Evolutionary conservation across 2,797 vertebrate genomes (phyloP).

Genomic region (Pterois miles): DNA sequence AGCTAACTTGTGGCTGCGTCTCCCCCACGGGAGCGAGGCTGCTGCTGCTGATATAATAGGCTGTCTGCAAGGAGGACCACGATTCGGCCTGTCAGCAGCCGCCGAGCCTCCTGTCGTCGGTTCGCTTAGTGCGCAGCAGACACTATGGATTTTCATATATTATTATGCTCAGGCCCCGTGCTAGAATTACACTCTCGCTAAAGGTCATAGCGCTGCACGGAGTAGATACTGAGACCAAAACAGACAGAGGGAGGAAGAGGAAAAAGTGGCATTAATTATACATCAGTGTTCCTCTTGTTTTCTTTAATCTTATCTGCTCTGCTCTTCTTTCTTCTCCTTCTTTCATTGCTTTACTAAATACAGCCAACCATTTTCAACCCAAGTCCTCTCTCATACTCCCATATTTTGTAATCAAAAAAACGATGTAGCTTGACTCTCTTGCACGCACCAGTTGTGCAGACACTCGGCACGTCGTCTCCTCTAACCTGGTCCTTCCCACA

Average conservation of each 20-base stretch:
- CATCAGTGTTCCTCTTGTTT: slow-evolving; percentile 43
- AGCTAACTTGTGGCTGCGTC: slow-evolving; percentile 31
- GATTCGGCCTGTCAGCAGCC: slow-evolving; percentile 55
- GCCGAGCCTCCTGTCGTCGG: slow-evolving; percentile 25
- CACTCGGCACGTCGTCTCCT: slow-evolving; percentile 9
- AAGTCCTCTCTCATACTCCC: not conserved
- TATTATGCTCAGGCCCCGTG: slow-evolving; percentile 36
- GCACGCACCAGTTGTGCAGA: slow-evolving; percentile 41
- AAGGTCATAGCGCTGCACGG: slow-evolving; percentile 62
- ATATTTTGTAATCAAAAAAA: slow-evolving; percentile 27
- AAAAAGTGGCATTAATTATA: slow-evolving; percentile 55
- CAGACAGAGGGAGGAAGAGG: slow-evolving; percentile 18
- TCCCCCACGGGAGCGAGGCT: slow-evolving; percentile 15
- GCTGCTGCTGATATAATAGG: slow-evolving; percentile 50
- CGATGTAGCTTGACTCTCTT: slow-evolving; percentile 24
- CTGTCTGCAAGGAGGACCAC: slow-evolving; percentile 25
- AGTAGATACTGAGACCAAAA: slow-evolving; percentile 53
- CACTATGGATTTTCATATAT: slow-evolving; percentile 74
- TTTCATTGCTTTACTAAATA: not conserved
- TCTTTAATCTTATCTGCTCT: slow-evolving; percentile 10
- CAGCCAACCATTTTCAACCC: not conserved
- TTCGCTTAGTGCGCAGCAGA: slow-evolving; percentile 36
- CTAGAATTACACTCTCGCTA: slow-evolving; percentile 64
- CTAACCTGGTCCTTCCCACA: slow-evolving; percentile 50
- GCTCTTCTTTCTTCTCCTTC: not conserved